Evolutionary conservation across 2,797 vertebrate genomes (phyloP).

Genomic region (Manis pentadactyla): DNA sequence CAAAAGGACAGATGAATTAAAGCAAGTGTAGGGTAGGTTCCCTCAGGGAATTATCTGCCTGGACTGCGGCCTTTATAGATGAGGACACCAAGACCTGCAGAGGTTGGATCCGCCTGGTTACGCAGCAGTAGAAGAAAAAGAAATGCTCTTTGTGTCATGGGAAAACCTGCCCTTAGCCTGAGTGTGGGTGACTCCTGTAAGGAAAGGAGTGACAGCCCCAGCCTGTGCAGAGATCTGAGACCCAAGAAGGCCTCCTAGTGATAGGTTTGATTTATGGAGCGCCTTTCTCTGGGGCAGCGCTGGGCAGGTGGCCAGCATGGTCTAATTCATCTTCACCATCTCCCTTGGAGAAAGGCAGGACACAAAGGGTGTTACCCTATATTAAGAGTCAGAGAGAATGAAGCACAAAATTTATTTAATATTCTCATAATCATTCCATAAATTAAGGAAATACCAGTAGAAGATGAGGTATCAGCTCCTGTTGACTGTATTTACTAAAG

Average conservation of each 20-base stretch:
- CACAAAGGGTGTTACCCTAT: neutral
- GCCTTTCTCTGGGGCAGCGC: neutral
- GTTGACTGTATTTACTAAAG: neutral
- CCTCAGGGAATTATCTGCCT: neutral
- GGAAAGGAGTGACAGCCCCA: neutral
- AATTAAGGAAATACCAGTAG: neutral
- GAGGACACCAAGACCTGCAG: neutral
- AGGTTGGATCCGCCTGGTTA: neutral
- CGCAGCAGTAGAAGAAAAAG: neutral
- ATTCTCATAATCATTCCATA: neutral
- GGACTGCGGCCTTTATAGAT: neutral
- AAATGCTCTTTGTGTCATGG: neutral
- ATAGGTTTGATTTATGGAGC: slow-evolving; percentile 23
- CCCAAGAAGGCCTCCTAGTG: neutral
- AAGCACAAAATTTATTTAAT: neutral
- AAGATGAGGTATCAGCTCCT: neutral
- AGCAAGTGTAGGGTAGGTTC: neutral
- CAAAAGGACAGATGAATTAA: neutral
- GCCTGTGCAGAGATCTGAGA: neutral
- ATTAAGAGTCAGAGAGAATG: neutral
- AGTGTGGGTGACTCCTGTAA: neutral
- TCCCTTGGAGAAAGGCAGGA: neutral
- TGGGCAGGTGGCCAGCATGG: neutral
- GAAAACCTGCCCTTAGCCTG: slow-evolving; percentile 60
- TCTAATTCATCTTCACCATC: slow-evolving; percentile 20